These are phyloP conservation scores for Polia nebulosa DNA, from an alignment of 2,888 invertebrate genomes.

Conservation along the genomic window DNA sequence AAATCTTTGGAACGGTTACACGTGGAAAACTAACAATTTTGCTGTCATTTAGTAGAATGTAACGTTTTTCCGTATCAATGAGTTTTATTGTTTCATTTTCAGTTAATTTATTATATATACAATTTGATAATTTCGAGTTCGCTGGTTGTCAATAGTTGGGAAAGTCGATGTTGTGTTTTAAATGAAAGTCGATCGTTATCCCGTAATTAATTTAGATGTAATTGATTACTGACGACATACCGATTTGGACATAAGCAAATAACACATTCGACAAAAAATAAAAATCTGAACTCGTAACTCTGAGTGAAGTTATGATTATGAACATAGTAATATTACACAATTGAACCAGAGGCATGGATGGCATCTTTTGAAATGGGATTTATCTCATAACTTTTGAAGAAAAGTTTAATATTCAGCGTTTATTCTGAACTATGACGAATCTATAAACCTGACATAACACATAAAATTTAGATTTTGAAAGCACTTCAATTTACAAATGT, in stretches of 20 bases:
- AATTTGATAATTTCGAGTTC: conserved; percentile 17
- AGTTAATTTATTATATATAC: background rate
- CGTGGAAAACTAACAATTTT: conserved; percentile 43
- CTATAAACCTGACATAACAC: background rate
- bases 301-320: background rate
- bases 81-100: background rate
- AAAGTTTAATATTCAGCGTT: background rate
- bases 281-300: too few species aligned
- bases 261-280: too few species aligned
- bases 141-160: conserved; percentile 20
- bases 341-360: background rate
- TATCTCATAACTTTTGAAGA: conserved; percentile 39
- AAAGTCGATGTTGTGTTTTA: conserved; percentile 27
- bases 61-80: conserved; percentile 15
- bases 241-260: background rate
- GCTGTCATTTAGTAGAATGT: conserved; percentile 11
- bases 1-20: conserved; percentile 53
- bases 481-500: background rate
- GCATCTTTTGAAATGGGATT: conserved; percentile 22
- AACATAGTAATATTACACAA: background rate
- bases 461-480: background rate
- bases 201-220: background rate
- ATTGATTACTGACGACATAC: conserved; percentile 15
- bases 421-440: background rate
- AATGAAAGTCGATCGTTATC: conserved; percentile 23